Evolutionary conservation across 2,113 vertebrate species (phyloP).

Genomic region (Ictalurus furcatus): DNA sequence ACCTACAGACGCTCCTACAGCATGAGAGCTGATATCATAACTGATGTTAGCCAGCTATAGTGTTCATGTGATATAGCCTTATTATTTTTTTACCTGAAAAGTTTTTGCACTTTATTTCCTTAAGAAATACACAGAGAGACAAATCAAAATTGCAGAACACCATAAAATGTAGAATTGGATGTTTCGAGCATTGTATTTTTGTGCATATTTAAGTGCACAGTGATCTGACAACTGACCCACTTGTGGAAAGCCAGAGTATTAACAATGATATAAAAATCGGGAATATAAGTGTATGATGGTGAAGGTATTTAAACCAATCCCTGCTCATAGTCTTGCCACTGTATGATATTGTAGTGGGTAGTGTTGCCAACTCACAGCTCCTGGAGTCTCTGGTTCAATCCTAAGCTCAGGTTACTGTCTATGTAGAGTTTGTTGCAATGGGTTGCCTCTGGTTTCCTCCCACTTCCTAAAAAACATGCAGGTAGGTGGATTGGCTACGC

Average conservation of each 20-base stretch:
- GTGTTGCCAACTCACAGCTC: not conserved
- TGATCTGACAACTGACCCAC: not conserved
- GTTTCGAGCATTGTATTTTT: not conserved
- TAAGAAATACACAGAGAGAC: too few relatives aligned
- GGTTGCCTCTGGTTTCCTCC: not conserved
- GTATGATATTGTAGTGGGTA: not conserved
- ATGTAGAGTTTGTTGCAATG: not conserved
- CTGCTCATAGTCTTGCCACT: not conserved
- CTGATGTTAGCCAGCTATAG: not conserved
- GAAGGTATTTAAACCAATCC: not conserved
- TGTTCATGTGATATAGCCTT: too few relatives aligned
- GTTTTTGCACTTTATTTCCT: not conserved
- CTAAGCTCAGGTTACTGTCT: not conserved
- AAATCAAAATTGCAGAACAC: not conserved
- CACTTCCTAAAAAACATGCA: not conserved
- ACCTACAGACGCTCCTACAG: too few relatives aligned
- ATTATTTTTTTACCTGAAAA: not conserved
- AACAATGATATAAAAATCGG: not conserved
- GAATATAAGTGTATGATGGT: not conserved
- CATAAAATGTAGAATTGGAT: not conserved
- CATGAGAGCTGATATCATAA: not conserved
- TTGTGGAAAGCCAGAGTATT: not conserved
- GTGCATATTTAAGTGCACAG: not conserved
- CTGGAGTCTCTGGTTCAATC: not conserved
- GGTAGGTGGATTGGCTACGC: not conserved